A percentile compares a stretch with the other conserved stretches of the same genome.
Evolutionary conservation across 2,797 vertebrate species (phyloP).

Genomic region (Sebastes aleutianus): DNA sequence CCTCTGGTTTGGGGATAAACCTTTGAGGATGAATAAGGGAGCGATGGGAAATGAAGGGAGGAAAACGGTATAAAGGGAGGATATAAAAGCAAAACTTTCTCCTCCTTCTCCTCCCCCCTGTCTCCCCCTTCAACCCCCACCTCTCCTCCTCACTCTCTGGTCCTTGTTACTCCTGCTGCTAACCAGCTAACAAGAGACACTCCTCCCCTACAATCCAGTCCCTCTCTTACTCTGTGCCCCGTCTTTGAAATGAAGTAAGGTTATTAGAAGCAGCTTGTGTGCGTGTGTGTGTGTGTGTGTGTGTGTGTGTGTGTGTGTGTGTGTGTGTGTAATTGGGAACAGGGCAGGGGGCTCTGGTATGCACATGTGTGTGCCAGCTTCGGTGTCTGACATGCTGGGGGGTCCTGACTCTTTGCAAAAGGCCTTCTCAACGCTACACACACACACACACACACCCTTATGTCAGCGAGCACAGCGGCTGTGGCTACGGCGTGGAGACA

Average conservation of each 20-base stretch:
- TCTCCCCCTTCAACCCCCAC: not conserved
- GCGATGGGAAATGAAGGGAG: constrained; percentile 1
- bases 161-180: constrained; percentile 81
- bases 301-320: constrained; percentile 11
- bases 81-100: constrained; percentile 52
- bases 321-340: constrained; percentile 66
- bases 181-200: constrained; percentile 73
- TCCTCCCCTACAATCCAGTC: constrained; percentile 31
- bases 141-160: constrained; percentile 56
- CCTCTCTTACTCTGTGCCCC: constrained; percentile 34
- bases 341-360: constrained; percentile 76
- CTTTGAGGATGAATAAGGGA: constrained; percentile 8
- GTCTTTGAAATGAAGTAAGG: constrained; percentile 71
- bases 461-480: constrained; percentile 53
- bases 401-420: constrained; percentile 67
- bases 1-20: constrained; percentile 24
- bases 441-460: not conserved
- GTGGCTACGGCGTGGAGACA: constrained; percentile 72
- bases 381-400: constrained; percentile 73
- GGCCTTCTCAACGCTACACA: constrained; percentile 30
- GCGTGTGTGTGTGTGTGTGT: constrained; percentile 13
- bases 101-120: not conserved
- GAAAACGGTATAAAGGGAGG: constrained; percentile 5
- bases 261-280: constrained; percentile 81
- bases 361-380: constrained; percentile 86